Evolutionary conservation across 2,797 vertebrate species (phyloP).

Genomic region (Sylvia borin): DNA sequence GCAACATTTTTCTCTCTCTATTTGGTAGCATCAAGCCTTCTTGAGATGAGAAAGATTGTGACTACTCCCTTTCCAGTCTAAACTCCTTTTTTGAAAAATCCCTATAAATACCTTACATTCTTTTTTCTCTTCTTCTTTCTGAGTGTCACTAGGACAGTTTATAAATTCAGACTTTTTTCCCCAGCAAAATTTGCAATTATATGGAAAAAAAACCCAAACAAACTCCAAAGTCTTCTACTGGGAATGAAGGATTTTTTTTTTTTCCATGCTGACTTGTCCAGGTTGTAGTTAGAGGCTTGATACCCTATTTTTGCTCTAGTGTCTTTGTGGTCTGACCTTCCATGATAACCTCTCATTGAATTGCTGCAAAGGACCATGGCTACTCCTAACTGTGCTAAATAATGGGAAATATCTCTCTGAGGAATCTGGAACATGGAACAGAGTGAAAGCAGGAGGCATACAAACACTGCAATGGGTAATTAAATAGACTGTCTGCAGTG

Average conservation of each 20-base stretch:
- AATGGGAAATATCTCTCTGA: constrained; percentile 25
- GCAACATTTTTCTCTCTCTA: neutral
- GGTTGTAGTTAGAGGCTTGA: neutral
- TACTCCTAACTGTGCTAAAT: neutral
- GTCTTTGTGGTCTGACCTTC: neutral
- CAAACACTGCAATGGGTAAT: neutral
- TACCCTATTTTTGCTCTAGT: neutral
- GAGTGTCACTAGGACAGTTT: neutral
- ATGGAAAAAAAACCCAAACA: neutral
- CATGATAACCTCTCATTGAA: neutral
- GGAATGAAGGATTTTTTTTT: neutral
- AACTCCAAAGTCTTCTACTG: neutral
- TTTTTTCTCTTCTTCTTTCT: neutral
- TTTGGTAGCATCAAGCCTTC: neutral
- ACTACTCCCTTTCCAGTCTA: neutral
- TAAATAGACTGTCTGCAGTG: neutral
- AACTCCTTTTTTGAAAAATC: neutral
- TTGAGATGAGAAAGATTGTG: neutral
- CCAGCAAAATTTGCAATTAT: neutral
- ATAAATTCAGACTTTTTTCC: neutral
- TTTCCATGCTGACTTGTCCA: neutral
- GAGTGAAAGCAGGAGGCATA: neutral
- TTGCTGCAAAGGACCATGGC: neutral
- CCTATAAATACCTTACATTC: neutral
- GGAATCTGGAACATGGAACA: constrained; percentile 21